These are phyloP conservation scores for Brachyptera putata DNA, from an alignment of 2,888 invertebrate species.

Conservation along the genomic window DNA sequence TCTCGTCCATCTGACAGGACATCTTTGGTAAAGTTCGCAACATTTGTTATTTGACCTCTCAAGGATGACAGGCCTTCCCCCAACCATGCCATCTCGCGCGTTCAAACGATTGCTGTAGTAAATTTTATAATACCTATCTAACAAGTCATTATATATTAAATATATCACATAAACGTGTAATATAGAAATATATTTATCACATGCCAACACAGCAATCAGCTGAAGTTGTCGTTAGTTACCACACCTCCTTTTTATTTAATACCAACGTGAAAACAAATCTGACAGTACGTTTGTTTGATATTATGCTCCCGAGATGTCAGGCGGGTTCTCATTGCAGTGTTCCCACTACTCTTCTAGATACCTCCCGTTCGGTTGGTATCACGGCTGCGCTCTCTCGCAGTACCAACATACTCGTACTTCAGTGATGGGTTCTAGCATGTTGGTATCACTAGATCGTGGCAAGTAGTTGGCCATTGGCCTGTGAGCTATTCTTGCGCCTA, in stretches of 20 bases:
- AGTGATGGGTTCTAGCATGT: too few relatives aligned
- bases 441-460: too few relatives aligned
- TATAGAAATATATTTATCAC: constrained; percentile 5
- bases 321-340: too few relatives aligned
- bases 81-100: constrained; percentile 47
- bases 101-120: neutral
- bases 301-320: too few relatives aligned
- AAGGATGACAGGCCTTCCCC: constrained; percentile 52
- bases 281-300: too few relatives aligned
- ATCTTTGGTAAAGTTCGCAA: constrained; percentile 75
- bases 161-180: neutral
- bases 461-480: too few relatives aligned
- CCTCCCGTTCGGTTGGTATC: neutral
- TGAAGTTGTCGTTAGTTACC: neutral
- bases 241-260: neutral
- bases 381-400: constrained; percentile 3
- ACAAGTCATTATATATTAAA: neutral
- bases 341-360: too few relatives aligned
- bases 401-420: too few relatives aligned
- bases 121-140: neutral
- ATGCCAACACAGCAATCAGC: constrained; percentile 22
- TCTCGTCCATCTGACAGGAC: constrained; percentile 72
- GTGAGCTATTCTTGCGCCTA: too few relatives aligned
- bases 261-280: too few relatives aligned
- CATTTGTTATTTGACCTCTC: constrained; percentile 73